Percentiles rank a stretch among this genome's conserved stretches.
Conservation (phyloP, 2,113 vertebrate genomes). For the Mesoclemmys tuberculata region DNA sequence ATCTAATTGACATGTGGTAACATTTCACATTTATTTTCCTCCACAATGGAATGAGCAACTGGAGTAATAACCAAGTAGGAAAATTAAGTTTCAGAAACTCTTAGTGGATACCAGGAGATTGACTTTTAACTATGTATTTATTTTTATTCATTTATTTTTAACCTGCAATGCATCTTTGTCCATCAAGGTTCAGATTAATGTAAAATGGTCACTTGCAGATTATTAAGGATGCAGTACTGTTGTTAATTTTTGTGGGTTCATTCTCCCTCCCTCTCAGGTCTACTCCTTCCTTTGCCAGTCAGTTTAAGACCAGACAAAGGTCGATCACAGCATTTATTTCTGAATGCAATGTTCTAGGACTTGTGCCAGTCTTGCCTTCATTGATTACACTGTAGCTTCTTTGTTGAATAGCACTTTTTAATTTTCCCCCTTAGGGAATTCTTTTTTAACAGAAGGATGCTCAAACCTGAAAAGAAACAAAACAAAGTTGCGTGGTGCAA, state of each 20-base stretch:
- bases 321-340: slow-evolving; percentile 72
- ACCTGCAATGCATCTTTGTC: not conserved
- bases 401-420: slow-evolving; percentile 35
- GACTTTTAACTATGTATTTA: not conserved
- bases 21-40: not conserved
- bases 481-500: slow-evolving; percentile 31
- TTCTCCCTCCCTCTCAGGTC: slow-evolving; percentile 16
- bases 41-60: not conserved
- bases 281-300: slow-evolving; percentile 59
- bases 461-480: not conserved
- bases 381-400: slow-evolving; percentile 62
- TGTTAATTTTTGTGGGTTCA: slow-evolving; percentile 13
- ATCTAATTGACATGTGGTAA: not conserved
- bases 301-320: slow-evolving; percentile 65
- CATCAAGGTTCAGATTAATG: not conserved
- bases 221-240: not conserved
- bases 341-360: slow-evolving; percentile 73
- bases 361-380: slow-evolving; percentile 70
- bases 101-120: not conserved
- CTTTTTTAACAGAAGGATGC: not conserved
- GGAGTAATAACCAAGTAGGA: not conserved
- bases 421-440: not conserved
- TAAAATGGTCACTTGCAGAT: slow-evolving; percentile 14
- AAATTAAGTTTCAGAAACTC: slow-evolving; percentile 56
- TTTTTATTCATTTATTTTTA: not conserved